phyloP scores from a whole-genome alignment of 2,888 invertebrate genomes.

The Dendrolimus pini region DNA sequence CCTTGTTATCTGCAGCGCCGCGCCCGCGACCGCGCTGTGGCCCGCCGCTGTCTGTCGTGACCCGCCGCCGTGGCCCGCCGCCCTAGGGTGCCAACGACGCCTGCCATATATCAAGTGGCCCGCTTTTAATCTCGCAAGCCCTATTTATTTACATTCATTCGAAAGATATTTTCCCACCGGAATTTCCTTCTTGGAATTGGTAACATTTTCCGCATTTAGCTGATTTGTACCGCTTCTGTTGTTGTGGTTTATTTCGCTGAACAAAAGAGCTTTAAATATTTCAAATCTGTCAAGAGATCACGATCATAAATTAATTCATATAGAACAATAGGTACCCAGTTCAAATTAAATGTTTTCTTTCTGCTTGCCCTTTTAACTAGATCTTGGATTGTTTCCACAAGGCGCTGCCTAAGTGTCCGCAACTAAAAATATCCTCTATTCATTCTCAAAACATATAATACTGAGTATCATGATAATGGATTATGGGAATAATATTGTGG shows the following conservation, averaged over 20 bases:
- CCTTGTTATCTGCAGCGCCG: neutral
- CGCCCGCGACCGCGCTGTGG: no score
- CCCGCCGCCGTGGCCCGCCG: constrained; percentile 23
- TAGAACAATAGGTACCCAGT: constrained; percentile 20
- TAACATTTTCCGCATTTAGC: constrained; percentile 60
- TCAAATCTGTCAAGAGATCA: constrained; percentile 44
- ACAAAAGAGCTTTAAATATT: constrained; percentile 50
- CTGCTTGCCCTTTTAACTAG: constrained; percentile 6
- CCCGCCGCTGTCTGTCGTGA: constrained; percentile 5
- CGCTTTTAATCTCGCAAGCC: constrained; percentile 67
- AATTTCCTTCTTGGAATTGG: constrained; percentile 65
- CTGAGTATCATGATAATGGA: no score
- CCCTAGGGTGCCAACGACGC: constrained; percentile 34
- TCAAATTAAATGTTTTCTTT: constrained; percentile 25
- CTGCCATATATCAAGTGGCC: constrained; percentile 56
- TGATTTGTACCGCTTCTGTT: constrained; percentile 59
- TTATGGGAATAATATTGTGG: no score
- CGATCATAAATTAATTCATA: constrained; percentile 37
- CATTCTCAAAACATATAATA: no score
- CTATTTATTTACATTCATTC: constrained; percentile 71
- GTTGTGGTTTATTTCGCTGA: constrained; percentile 51
- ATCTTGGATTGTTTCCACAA: neutral
- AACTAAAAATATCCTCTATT: no score
- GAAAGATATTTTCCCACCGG: constrained; percentile 67
- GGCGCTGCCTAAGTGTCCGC: no score